These are phyloP conservation scores for Tipula unca DNA, from an alignment of 2,888 invertebrate genomes.

Conservation along the genomic window DNA sequence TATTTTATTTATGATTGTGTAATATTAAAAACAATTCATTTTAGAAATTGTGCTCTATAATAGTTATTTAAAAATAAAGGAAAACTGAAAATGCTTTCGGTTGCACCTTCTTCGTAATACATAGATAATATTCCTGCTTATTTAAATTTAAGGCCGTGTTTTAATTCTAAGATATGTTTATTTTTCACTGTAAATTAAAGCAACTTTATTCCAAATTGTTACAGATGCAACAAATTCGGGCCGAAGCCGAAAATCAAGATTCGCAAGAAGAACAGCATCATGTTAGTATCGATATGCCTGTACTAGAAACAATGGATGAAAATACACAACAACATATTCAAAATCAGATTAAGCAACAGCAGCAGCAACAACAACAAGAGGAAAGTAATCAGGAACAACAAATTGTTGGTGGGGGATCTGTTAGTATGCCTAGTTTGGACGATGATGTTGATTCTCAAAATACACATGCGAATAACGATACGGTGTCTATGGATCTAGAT, in stretches of 20 bases:
- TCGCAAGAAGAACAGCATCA: constrained; percentile 25
- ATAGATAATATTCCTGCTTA: background rate
- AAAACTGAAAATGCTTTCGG: background rate
- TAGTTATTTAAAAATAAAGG: background rate
- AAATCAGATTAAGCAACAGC: constrained; percentile 22
- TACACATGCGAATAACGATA: constrained; percentile 29
- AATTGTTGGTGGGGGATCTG: constrained; percentile 32
- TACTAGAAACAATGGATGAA: constrained; percentile 39
- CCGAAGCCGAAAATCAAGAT: constrained; percentile 26
- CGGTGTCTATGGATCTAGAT: constrained; percentile 41
- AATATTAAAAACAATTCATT: no score
- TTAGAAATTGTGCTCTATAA: background rate
- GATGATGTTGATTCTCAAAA: constrained; percentile 39
- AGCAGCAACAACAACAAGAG: constrained; percentile 21
- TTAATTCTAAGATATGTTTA: background rate
- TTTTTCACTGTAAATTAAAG: constrained; percentile 14
- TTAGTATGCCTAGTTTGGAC: constrained; percentile 43
- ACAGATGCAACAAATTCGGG: constrained; percentile 21
- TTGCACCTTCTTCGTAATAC: background rate
- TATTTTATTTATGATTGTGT: no score
- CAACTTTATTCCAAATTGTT: constrained; percentile 14
- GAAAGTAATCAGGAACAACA: constrained; percentile 23
- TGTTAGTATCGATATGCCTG: constrained; percentile 42
- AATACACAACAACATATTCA: constrained; percentile 20
- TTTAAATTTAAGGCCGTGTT: constrained; percentile 14